Evolutionary conservation across 2,888 invertebrate species (phyloP), one percentile per base, ranked within the genome.

Genomic region (Enchytraeus crypticus): DNA sequence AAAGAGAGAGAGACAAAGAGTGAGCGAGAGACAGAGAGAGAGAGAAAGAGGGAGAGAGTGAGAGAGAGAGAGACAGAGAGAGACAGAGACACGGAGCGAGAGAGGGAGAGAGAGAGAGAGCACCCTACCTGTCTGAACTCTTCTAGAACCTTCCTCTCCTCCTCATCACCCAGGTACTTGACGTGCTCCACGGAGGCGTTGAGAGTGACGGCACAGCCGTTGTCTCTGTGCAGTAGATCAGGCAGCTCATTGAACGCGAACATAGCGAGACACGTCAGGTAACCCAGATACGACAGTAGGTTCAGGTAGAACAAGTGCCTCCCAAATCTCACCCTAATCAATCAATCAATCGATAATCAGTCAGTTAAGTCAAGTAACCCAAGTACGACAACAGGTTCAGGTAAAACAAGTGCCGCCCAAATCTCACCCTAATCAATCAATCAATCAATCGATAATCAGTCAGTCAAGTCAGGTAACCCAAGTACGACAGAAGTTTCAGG

Each of bases 251-350:
- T 29, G 63, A 46, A 33, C 47, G 56, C 64, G 46, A 64, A 67
- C 29, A 46, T 49, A 11, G 64, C 66, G 26, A 69, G 64, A n/a
- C 65, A 64, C 26, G 66, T 26, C 27, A 69, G 58, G 60, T 66
- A 69, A 3, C 66, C 67, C 43, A 69, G 47, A 64, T 69, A 69
- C 34, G 64, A 57, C 3, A 64, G 23, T 33, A 69, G 66, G 57
- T 69, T 69, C 23, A 66, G 30, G 59, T 57, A 62, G 60, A 69
- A 69, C n/a, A 59, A 66, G n/a, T 4, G 49, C 11, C 66, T 54
- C 3, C 69, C 69, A 51, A 66, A 69, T 2, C 64, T 47, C 26
- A 69, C 66, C 69, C 69, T 69, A 60, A 27, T 8, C n/a, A 23
- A 11, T 11, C n/a, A 11, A 43, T n/a, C n/a, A n/a, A n/a, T n/a